A percentile compares a stretch with the other conserved stretches of the same genome.
Evolutionary conservation across 2,888 invertebrate genomes (phyloP).

Genomic region (Falcaria lacertinaria): DNA sequence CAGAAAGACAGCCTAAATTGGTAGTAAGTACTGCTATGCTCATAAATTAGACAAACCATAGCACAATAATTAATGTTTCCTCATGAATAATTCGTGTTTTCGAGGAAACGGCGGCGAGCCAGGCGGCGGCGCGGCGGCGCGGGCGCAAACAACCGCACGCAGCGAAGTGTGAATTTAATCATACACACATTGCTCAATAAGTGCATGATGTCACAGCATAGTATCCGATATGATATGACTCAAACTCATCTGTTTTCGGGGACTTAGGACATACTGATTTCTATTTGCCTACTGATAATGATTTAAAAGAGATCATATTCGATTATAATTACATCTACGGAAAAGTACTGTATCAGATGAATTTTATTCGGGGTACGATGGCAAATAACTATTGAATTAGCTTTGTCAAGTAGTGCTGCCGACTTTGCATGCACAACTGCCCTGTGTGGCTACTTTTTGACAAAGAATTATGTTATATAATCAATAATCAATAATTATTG

Average conservation of each 20-base stretch:
- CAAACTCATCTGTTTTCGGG: constrained; percentile 18
- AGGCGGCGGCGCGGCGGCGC: constrained; percentile 9
- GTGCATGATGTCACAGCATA: constrained; percentile 46
- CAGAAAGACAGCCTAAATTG: no score
- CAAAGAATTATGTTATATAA: no score
- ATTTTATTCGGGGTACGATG: no score
- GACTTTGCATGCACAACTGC: no score
- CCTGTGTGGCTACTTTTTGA: no score
- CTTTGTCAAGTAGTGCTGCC: no score
- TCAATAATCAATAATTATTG: no score
- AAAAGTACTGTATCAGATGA: no score
- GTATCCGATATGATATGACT: constrained; percentile 19
- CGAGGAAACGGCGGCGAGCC: constrained; percentile 24
- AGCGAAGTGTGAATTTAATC: constrained; percentile 43
- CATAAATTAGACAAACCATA: constrained; percentile 21
- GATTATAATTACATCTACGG: no score
- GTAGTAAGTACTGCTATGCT: not conserved
- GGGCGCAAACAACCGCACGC: constrained; percentile 13
- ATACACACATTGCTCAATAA: constrained; percentile 25
- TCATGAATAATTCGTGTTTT: constrained; percentile 34
- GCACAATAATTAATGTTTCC: constrained; percentile 27
- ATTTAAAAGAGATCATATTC: no score
- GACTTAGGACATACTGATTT: constrained; percentile 5
- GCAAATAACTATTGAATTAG: no score
- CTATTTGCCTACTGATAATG: no score